phyloP scores from a whole-genome alignment of 2,797 vertebrate genomes.

The Melopsittacus undulatus region DNA sequence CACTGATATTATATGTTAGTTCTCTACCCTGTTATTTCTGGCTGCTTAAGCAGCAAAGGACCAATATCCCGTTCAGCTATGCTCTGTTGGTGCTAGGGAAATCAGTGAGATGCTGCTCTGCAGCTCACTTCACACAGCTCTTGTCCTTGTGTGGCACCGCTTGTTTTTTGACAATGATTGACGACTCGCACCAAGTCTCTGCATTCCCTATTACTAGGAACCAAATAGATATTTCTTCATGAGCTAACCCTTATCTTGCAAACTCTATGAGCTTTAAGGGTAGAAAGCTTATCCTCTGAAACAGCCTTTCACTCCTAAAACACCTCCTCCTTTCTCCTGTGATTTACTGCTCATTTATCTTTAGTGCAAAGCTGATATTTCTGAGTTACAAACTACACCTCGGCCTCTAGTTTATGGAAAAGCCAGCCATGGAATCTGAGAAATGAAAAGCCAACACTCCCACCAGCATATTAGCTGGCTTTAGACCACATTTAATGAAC shows the following conservation, averaged over 20 bases:
- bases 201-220: neutral
- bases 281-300: conserved; percentile 4
- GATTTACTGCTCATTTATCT: conserved; percentile 16
- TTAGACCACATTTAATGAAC: neutral
- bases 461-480: neutral
- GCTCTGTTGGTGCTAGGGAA: neutral
- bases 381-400: neutral
- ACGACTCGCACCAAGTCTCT: neutral
- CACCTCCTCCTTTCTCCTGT: conserved; percentile 17
- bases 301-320: neutral
- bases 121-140: neutral
- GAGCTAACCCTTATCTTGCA: neutral
- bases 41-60: conserved; percentile 47
- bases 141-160: neutral
- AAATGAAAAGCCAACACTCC: neutral
- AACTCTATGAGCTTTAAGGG: conserved; percentile 5
- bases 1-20: neutral
- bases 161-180: conserved; percentile 18
- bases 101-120: neutral
- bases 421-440: neutral
- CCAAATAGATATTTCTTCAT: neutral
- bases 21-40: conserved; percentile 42
- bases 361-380: neutral
- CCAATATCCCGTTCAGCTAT: neutral
- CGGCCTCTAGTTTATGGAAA: neutral